phyloP scores from a whole-genome alignment of 2,888 invertebrate genomes.

The Stegophylla sp. region DNA sequence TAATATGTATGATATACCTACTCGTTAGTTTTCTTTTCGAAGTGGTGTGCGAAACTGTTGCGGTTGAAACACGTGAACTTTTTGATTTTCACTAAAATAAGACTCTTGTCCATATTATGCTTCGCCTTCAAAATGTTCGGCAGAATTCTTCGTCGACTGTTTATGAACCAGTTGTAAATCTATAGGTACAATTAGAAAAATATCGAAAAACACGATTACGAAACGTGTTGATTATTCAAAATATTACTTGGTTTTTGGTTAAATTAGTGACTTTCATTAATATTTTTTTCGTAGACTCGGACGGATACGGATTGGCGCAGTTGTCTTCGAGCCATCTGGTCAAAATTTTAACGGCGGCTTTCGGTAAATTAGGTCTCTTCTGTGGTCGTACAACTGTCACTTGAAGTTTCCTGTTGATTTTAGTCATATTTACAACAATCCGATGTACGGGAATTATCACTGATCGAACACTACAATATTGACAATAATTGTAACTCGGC shows the following conservation, averaged over 20 bases:
- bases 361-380: conserved; percentile 55
- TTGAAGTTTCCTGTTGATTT: conserved; percentile 50
- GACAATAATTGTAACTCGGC: not conserved
- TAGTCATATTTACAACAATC: conserved; percentile 37
- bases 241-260: conserved; percentile 56
- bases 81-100: conserved; percentile 46
- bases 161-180: conserved; percentile 57
- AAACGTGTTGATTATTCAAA: not conserved
- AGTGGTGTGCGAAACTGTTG: conserved; percentile 34
- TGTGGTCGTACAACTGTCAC: conserved; percentile 24
- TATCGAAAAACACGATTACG: not conserved
- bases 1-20: conserved; percentile 6
- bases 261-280: conserved; percentile 51
- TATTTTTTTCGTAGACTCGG: conserved; percentile 48
- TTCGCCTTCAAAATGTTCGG: conserved; percentile 56
- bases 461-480: not conserved
- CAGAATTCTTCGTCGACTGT: conserved; percentile 53
- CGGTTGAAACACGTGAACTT: conserved; percentile 52
- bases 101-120: conserved; percentile 34
- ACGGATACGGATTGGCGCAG: conserved; percentile 47
- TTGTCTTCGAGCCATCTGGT: conserved; percentile 50
- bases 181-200: not conserved
- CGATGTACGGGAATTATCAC: not conserved
- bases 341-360: conserved; percentile 50
- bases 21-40: conserved; percentile 32